Conservation (phyloP, 2,113 vertebrate species). For the Dromaius novaehollandiae region DNA sequence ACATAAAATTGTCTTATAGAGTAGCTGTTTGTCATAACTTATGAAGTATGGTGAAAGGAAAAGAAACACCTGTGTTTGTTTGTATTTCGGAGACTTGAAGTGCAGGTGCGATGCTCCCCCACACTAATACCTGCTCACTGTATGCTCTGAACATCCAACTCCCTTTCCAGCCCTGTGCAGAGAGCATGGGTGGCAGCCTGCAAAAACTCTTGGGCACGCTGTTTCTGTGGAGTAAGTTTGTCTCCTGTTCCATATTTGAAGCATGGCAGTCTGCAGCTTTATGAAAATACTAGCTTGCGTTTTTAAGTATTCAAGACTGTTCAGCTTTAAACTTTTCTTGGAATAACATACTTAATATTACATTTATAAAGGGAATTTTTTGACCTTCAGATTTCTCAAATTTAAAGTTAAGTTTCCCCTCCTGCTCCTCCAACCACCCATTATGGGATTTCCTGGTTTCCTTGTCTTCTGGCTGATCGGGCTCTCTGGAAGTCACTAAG, state of each 20-base stretch:
- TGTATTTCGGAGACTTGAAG: neutral
- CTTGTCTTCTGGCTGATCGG: neutral
- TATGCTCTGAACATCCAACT: neutral
- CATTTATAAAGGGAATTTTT: neutral
- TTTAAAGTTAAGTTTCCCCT: neutral
- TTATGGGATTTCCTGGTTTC: neutral
- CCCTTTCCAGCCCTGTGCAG: neutral
- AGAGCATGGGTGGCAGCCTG: accelerated
- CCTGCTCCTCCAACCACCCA: neutral
- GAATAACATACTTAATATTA: neutral
- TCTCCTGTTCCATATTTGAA: neutral
- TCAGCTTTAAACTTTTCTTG: neutral
- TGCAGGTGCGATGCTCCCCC: accelerated
- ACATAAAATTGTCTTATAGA: neutral
- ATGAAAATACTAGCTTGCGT: neutral
- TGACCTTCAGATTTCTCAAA: neutral
- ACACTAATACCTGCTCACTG: accelerated
- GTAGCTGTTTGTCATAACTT: neutral
- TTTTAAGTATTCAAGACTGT: neutral
- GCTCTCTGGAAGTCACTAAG: constrained; percentile 66
- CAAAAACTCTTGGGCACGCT: neutral
- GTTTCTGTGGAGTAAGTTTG: neutral
- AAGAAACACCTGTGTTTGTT: accelerated
- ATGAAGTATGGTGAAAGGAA: accelerated
- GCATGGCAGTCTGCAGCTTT: neutral